A percentile compares a stretch with the other conserved stretches of the same genome.
Evolutionary conservation across 2,113 vertebrate species (phyloP).

Genomic region (Sander lucioperca): DNA sequence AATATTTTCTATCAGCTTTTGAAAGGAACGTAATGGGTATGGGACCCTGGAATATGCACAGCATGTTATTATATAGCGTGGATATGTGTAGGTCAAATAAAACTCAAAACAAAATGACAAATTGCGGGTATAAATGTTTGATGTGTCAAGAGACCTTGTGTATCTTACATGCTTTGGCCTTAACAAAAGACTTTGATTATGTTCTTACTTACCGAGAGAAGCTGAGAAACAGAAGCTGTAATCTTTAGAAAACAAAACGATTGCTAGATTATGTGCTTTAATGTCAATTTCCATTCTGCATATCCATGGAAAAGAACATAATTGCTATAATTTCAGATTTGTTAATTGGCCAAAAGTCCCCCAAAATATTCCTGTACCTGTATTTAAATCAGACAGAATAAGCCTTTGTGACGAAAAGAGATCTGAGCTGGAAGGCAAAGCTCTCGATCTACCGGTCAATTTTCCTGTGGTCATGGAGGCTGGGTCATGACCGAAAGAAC

Average conservation of each 20-base stretch:
- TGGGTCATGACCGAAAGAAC: too few species aligned
- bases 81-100: not conserved
- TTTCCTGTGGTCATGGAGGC: too few species aligned
- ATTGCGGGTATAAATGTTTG: not conserved
- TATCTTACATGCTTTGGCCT: not conserved
- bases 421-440: too few species aligned
- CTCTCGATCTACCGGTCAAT: too few species aligned
- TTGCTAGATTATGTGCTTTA: not conserved
- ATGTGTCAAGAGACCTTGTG: not conserved
- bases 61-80: not conserved
- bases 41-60: not conserved
- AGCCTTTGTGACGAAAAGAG: too few species aligned
- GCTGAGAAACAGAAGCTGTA: too few species aligned
- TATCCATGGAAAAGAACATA: not conserved
- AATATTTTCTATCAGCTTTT: too few species aligned
- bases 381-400: not conserved
- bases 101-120: not conserved
- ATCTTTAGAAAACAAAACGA: not conserved
- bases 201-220: not conserved
- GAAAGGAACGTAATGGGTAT: not conserved
- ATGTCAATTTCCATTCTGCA: not conserved
- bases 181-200: not conserved
- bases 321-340: not conserved
- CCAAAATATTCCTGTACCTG: not conserved
- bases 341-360: too few species aligned